Conservation (phyloP, 2,888 invertebrate genomes). For the Glyphotaelius pellucidus region DNA sequence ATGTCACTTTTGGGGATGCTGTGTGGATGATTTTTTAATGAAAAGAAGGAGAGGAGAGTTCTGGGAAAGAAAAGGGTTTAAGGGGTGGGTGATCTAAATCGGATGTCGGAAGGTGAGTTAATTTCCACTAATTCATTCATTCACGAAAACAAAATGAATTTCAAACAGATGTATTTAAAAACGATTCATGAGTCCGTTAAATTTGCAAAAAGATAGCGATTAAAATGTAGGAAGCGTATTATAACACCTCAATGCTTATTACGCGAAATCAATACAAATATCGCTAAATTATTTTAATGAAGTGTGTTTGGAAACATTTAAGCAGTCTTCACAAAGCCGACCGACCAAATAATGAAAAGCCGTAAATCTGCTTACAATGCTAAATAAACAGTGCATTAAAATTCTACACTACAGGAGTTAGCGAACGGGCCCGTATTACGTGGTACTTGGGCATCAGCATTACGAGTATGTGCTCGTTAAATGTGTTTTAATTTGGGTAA, state of each 20-base stretch:
- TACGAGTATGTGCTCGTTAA: neutral
- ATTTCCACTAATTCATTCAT: too few species aligned
- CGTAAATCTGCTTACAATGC: neutral
- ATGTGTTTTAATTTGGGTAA: neutral
- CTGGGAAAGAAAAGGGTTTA: too few species aligned
- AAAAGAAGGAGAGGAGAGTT: too few species aligned
- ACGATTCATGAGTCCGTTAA: neutral
- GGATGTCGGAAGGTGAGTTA: too few species aligned
- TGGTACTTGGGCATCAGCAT: neutral
- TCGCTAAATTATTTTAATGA: neutral
- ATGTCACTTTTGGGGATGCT: too few species aligned
- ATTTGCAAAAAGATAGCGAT: neutral
- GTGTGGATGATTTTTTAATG: too few species aligned
- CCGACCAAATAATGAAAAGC: neutral
- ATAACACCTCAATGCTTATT: neutral
- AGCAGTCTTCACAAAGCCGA: neutral
- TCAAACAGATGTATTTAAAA: too few species aligned
- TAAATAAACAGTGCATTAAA: neutral
- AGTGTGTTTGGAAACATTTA: neutral
- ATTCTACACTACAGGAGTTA: neutral
- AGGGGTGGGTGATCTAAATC: too few species aligned
- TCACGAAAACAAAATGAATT: too few species aligned
- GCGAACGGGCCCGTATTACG: neutral
- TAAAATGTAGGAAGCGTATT: neutral
- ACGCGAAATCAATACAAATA: neutral